Evolutionary conservation across 2,113 vertebrate genomes (phyloP).

Genomic region (Amblyopsis rosae): DNA sequence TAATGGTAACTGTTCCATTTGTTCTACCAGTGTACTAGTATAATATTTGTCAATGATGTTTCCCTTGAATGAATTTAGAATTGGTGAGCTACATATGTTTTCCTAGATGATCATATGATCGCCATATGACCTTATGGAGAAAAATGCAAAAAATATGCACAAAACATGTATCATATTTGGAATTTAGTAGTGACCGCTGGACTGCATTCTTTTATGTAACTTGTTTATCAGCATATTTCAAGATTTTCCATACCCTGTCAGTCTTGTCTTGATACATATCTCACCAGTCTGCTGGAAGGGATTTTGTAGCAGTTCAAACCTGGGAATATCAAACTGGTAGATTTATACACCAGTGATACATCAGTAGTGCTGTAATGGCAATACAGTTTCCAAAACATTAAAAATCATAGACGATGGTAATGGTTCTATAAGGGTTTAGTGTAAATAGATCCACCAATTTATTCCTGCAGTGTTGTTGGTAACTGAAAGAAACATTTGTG

Average conservation of each 20-base stretch:
- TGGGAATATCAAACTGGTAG: neutral
- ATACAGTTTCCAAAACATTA: neutral
- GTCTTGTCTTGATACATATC: neutral
- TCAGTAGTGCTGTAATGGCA: neutral
- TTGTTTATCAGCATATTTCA: neutral
- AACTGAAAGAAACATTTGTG: slow-evolving; percentile 44
- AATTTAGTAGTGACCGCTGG: too few species aligned
- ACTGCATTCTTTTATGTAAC: neutral
- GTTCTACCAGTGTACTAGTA: too few species aligned
- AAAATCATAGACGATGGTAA: neutral
- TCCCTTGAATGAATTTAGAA: too few species aligned
- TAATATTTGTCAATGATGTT: too few species aligned
- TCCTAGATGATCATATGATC: too few species aligned
- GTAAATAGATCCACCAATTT: slow-evolving; percentile 18
- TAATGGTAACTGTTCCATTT: too few species aligned
- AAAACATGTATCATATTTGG: too few species aligned
- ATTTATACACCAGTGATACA: neutral
- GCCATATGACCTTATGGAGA: too few species aligned
- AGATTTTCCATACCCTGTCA: neutral
- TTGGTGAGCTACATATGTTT: too few species aligned
- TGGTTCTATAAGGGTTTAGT: slow-evolving; percentile 24
- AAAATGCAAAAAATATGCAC: too few species aligned
- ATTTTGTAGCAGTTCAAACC: neutral
- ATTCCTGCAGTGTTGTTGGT: slow-evolving; percentile 19
- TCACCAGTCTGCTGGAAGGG: neutral